Evolutionary conservation across 1,140 invertebrate genomes (phyloP), one percentile per base, ranked within the genome.

Genomic region (Micrasema longulum): DNA sequence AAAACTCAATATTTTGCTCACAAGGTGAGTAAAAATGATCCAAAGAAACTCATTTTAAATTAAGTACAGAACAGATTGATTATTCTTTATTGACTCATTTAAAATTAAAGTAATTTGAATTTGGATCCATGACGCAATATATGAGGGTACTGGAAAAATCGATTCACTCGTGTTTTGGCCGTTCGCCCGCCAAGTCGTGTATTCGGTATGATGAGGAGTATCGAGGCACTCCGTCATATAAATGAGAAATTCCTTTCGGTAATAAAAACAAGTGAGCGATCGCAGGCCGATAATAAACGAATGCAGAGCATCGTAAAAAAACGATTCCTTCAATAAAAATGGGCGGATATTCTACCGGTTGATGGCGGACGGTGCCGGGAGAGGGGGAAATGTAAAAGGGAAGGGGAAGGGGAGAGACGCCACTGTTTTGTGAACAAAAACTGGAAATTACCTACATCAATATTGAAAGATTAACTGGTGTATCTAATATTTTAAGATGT

Each of bases 231-330:
- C 60, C 41, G 60, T 64, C 60, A 64, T 64, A 64, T 64, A 64
- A 64, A 64, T 64, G 60, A 64, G 60, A 64, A 64, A 64, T 64
- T 64, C 41, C 47, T 64, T 35, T 45, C 43, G 41, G 60, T 64
- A 64, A 64, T 64, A 64, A 64, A 64, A 64, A 64, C 43, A 48
- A 64, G 60, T 64, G 60, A 64, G 60, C 60, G 60, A 64, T 64
- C 60, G 60, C 60, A 41, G 43, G 11, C 41, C 60, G 60, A 64
- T 64, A 64, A 64, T 64, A 64, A 64, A 47, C 60, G 43, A 64
- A 64, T 64, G 60, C 38, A 48, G 60, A 47, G 60, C 60, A 41
- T 47, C 60, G 60, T 64, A 64, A 64, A 64, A 63, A 64, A 64
- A 45, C 60, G 60, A 64, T 64, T 64, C 43, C 60, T 22, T 14